These are phyloP conservation scores for Limnephilus rhombicus DNA, from an alignment of 2,888 invertebrate species.

Conservation along the genomic window DNA sequence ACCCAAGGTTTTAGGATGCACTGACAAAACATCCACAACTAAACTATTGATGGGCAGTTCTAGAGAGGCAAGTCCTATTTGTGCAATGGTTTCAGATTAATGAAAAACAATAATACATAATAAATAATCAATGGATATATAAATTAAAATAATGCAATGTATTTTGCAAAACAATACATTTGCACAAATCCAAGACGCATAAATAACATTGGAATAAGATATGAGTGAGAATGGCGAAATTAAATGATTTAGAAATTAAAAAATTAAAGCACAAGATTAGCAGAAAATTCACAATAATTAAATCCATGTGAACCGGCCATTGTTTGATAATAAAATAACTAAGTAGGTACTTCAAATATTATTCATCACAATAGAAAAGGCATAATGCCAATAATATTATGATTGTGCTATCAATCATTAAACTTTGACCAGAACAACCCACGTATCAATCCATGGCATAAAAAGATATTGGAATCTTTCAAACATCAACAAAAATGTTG, in stretches of 20 bases:
- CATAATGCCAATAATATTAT: constrained; percentile 4
- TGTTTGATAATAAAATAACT: constrained; percentile 6
- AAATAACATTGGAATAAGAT: no score
- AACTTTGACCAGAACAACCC: constrained; percentile 23
- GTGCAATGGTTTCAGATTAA: not conserved
- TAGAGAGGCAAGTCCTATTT: no score
- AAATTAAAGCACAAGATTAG: not conserved
- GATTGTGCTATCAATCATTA: not conserved
- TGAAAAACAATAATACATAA: not conserved
- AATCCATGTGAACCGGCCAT: not conserved
- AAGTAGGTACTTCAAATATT: not conserved
- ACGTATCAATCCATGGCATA: not conserved
- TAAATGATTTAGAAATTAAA: not conserved
- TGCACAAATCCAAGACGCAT: not conserved
- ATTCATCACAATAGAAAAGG: constrained; percentile 6
- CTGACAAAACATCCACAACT: no score
- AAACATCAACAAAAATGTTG: not conserved
- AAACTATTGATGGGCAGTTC: no score
- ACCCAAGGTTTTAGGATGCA: no score
- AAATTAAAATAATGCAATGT: not conserved
- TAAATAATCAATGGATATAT: not conserved
- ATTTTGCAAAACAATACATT: not conserved
- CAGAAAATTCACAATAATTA: not conserved
- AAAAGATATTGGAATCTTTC: not conserved
- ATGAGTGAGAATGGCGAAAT: not conserved